A percentile compares a stretch with the other conserved stretches of the same genome.
Evolutionary conservation across 1,140 invertebrate genomes (phyloP).

Genomic region (Glomeris maerens): DNA sequence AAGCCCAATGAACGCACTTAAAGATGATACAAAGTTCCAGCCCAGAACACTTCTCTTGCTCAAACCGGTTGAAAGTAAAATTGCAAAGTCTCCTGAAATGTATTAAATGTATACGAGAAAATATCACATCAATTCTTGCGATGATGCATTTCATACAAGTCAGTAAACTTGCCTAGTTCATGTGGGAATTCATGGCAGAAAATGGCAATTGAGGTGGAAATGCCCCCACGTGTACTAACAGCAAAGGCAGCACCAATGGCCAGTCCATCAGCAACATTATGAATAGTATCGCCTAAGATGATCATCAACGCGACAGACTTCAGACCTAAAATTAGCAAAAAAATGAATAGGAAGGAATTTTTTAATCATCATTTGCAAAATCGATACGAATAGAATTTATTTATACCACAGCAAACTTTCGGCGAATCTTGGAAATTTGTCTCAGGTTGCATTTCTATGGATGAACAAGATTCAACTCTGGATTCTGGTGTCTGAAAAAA

Average conservation of each 20-base stretch:
- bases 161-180: slow-evolving; percentile 53
- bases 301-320: slow-evolving; percentile 69
- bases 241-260: slow-evolving; percentile 85
- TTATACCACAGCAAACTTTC: background rate
- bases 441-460: background rate
- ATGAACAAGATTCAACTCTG: background rate
- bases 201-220: slow-evolving; percentile 84
- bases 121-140: background rate
- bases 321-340: slow-evolving; percentile 2
- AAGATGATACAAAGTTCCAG: slow-evolving; percentile 25
- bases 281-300: slow-evolving; percentile 82
- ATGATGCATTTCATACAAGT: background rate
- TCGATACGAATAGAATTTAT: background rate
- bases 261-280: slow-evolving; percentile 85
- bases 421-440: background rate
- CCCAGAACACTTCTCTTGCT: slow-evolving; percentile 20
- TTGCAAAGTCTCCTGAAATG: slow-evolving; percentile 25
- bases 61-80: slow-evolving; percentile 24
- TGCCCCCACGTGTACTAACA: slow-evolving; percentile 61
- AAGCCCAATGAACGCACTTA: slow-evolving; percentile 24
- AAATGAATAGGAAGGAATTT: background rate
- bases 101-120: background rate
- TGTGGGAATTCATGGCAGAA: slow-evolving; percentile 90
- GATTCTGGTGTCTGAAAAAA: background rate
- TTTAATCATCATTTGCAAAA: background rate